A percentile compares a stretch with the other conserved stretches of the same genome.
phyloP scores from a whole-genome alignment of 2,797 vertebrate species.

The Sebastes kiyomatsui region DNA sequence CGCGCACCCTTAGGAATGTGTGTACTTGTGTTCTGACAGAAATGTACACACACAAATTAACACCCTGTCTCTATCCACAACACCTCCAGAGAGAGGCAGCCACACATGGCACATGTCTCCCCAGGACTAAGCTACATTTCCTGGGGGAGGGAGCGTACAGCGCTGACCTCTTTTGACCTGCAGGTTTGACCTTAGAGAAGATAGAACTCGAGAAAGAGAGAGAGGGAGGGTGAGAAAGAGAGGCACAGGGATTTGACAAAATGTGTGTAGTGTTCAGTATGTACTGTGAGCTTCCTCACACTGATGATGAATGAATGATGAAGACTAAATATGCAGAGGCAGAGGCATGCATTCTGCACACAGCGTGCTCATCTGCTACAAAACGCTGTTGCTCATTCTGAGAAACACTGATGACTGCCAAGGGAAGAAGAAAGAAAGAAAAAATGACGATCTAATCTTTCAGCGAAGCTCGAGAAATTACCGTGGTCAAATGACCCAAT shows the following conservation, averaged over 20 bases:
- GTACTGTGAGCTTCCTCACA: slow-evolving; percentile 4
- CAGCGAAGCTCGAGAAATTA: slow-evolving; percentile 31
- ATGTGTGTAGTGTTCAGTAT: slow-evolving; percentile 1
- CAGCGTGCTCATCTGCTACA: not conserved
- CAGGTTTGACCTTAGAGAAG: slow-evolving; percentile 10
- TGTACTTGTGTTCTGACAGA: slow-evolving; percentile 24
- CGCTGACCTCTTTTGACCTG: slow-evolving; percentile 15
- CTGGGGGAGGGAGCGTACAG: slow-evolving; percentile 3
- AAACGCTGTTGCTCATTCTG: slow-evolving; percentile 16
- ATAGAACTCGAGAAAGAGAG: not conserved
- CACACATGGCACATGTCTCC: slow-evolving; percentile 14
- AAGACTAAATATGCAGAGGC: slow-evolving; percentile 38
- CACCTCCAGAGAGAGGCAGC: slow-evolving; percentile 35
- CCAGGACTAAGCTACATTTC: slow-evolving; percentile 23
- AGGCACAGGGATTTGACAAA: not conserved
- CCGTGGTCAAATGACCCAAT: slow-evolving; percentile 40
- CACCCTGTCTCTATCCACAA: slow-evolving; percentile 39
- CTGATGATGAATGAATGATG: slow-evolving; percentile 40
- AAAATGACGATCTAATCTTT: slow-evolving; percentile 41
- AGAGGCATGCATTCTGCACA: slow-evolving; percentile 27
- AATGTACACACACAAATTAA: slow-evolving; percentile 50
- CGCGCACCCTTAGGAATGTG: slow-evolving; percentile 10
- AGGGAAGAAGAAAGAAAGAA: not conserved
- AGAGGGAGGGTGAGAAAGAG: not conserved
- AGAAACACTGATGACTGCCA: slow-evolving; percentile 24